phyloP scores from a whole-genome alignment of 2,888 invertebrate species.

The Heliconius aoede region DNA sequence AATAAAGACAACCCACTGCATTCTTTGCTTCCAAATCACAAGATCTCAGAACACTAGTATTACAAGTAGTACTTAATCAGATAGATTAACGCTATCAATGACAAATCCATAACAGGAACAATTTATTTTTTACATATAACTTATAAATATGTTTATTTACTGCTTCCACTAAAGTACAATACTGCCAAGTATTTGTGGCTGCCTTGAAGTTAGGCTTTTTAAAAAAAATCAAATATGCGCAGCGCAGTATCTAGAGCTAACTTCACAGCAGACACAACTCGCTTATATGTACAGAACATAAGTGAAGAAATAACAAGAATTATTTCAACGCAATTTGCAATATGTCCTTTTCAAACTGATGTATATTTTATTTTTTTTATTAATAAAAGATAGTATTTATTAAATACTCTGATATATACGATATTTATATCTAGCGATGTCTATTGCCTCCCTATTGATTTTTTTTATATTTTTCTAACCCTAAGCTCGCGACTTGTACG shows the following conservation, averaged over 20 bases:
- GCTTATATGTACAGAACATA: no score
- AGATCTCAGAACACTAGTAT: slow-evolving; percentile 30
- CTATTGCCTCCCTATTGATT: slow-evolving; percentile 22
- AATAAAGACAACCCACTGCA: slow-evolving; percentile 50
- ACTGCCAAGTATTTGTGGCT: not conserved
- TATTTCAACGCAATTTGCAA: not conserved
- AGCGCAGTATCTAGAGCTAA: no score
- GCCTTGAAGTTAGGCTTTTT: not conserved
- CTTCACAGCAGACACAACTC: no score
- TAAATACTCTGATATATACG: slow-evolving; percentile 1
- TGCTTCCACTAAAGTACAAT: not conserved
- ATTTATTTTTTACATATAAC: slow-evolving; percentile 46
- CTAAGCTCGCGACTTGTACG: slow-evolving; percentile 73
- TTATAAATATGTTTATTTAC: slow-evolving; percentile 22
- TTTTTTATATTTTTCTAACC: slow-evolving; percentile 28
- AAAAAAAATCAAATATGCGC: not conserved
- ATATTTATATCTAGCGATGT: slow-evolving; percentile 34
- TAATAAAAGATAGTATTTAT: slow-evolving; percentile 14
- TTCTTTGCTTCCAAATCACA: slow-evolving; percentile 70
- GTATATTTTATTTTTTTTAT: not conserved
- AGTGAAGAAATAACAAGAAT: not conserved
- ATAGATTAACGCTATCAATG: slow-evolving; percentile 57
- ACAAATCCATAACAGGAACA: slow-evolving; percentile 78
- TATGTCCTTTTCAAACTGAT: not conserved
- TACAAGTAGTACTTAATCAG: slow-evolving; percentile 36